A percentile compares a stretch with the other conserved stretches of the same genome.
phyloP scores from a whole-genome alignment of 1,140 invertebrate species.

The Spodoptera frugiperda region DNA sequence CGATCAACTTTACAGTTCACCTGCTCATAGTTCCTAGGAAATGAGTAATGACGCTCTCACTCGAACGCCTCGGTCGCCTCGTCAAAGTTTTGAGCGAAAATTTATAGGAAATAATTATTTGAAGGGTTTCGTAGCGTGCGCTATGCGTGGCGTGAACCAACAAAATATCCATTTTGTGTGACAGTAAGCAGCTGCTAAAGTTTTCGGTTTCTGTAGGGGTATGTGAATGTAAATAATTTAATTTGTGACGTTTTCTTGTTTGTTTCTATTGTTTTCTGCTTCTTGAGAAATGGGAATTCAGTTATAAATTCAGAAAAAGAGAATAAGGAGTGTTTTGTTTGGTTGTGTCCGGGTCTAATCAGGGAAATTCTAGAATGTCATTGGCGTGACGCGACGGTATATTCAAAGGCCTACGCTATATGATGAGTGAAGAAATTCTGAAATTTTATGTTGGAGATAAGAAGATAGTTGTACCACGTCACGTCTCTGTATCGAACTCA shows the following conservation, averaged over 20 bases:
- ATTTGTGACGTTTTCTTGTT: not conserved
- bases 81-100: slow-evolving; percentile 27
- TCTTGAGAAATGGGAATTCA: not conserved
- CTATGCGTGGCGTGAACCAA: slow-evolving; percentile 15
- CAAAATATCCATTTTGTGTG: slow-evolving; percentile 21
- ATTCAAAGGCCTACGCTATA: no score
- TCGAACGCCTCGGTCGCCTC: not conserved
- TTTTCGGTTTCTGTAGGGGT: not conserved
- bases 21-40: slow-evolving; percentile 40
- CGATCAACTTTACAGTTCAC: slow-evolving; percentile 41
- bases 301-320: not conserved
- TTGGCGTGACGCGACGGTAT: no score
- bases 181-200: not conserved
- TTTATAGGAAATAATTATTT: slow-evolving; percentile 8
- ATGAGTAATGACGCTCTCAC: slow-evolving; percentile 46
- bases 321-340: no score
- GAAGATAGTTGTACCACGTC: no score
- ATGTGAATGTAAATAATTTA: not conserved
- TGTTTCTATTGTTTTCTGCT: not conserved
- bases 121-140: not conserved
- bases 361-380: no score
- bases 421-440: no score
- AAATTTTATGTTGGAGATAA: no score
- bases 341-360: no score
- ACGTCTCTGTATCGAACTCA: no score